phyloP scores from a whole-genome alignment of 2,888 invertebrate species.

The Chrysomela aeneicollis region DNA sequence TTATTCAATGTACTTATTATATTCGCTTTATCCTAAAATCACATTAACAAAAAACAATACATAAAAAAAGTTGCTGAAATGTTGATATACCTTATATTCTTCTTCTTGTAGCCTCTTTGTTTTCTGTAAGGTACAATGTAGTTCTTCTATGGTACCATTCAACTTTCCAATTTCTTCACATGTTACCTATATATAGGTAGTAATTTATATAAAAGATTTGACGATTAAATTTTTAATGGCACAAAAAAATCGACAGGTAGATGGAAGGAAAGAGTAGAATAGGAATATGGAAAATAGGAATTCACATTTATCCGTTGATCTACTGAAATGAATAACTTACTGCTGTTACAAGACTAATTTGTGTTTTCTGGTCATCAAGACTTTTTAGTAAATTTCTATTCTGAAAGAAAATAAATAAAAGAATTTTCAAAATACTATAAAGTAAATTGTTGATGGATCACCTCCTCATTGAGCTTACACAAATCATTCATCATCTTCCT shows the following conservation, averaged over 20 bases:
- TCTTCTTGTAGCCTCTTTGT: conserved; percentile 40
- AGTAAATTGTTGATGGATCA: conserved; percentile 19
- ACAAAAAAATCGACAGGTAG: background rate
- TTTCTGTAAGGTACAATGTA: conserved; percentile 40
- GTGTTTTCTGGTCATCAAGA: conserved; percentile 37
- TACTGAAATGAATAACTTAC: conserved; percentile 37
- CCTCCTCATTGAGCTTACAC: conserved; percentile 42
- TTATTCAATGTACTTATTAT: conserved; percentile 43
- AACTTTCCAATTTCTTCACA: conserved; percentile 44
- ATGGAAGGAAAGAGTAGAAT: background rate
- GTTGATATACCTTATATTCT: conserved; percentile 41
- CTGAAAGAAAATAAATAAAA: conserved; percentile 41
- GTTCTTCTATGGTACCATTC: conserved; percentile 44
- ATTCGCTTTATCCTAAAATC: background rate
- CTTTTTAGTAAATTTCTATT: conserved; percentile 42
- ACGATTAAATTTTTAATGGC: too few species aligned
- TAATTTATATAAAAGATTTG: background rate
- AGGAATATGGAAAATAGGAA: background rate
- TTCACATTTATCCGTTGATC: background rate
- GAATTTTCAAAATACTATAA: background rate
- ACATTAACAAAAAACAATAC: background rate
- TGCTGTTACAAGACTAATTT: conserved; percentile 34
- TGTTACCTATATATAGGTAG: conserved; percentile 36
- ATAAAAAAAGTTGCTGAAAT: background rate
- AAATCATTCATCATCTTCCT: conserved; percentile 38